Base-by-base conservation (phyloP, 1,140 invertebrate genomes). In the Drosophila simulans region DNA sequence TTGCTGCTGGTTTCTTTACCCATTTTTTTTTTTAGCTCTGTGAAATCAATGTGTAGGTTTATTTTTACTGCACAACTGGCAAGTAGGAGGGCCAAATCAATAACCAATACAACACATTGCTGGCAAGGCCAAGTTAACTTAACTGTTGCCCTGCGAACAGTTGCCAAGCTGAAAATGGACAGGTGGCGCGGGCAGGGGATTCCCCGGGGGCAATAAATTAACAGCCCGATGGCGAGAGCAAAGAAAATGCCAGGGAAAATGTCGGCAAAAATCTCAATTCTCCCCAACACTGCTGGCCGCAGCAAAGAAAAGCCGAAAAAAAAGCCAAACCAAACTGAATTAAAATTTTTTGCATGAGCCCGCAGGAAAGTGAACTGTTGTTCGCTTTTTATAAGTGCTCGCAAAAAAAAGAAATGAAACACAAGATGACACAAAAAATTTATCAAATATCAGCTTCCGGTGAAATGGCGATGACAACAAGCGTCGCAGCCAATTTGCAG, bases 371-470 rank as follows among this genome's bases (percentile, higher is more conserved):
- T 15, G 17, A 10, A 17, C n/a, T 15, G 13, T n/a, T 4, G 42
- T 31, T 8, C 31, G 17, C 40, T 45, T 10, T 10, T 45, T 45
- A 73, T 56, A 63, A 63, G 49, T 49, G 58, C 63, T 49, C 25
- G n/a, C 48, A 15, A 20, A 10, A 11, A 52, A 45, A 62, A 45
- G 40, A 69, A 64, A 73, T 60, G 59, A 71, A 74, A 80, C 57
- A 69, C 57, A 83, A 71, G 75, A 76, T 85, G 71, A 68, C 76
- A 74, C 63, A 71, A 63, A 59, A 70, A 85, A 86, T 74, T 77
- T 81, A 85, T 85, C 82, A 85, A 85, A 81, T 68, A 77, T 86
- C 82, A 74, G 77, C 68, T 85, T 85, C 82, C 82, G 82, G 72
- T 66, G 4, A 77, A 62, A 51, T 54, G 69, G 27, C 48, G 48